Conservation (phyloP, 2,797 vertebrate genomes). For the Gymnoscopelus microlampas region DNA sequence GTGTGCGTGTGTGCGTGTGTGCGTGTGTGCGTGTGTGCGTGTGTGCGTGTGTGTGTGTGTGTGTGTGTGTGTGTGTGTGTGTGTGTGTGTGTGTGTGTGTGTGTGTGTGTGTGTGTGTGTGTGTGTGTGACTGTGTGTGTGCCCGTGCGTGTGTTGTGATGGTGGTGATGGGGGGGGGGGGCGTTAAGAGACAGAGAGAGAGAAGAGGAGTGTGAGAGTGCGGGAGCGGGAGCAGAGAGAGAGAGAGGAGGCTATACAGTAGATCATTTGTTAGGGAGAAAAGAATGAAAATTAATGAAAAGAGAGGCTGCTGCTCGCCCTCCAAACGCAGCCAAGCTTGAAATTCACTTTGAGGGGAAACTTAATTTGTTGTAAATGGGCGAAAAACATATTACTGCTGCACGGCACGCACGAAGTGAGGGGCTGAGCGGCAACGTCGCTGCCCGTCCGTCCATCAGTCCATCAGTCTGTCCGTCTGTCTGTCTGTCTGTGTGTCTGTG, state of each 20-base stretch:
- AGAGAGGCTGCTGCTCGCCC: slow-evolving; percentile 89
- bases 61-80: no score
- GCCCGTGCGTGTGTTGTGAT: no score
- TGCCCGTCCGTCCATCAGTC: slow-evolving; percentile 23
- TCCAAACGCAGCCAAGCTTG: slow-evolving; percentile 92
- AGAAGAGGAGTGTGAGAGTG: slow-evolving; percentile 75
- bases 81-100: no score
- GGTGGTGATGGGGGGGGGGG: slow-evolving; percentile 17
- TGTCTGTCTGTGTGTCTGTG: background rate
- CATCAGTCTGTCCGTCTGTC: background rate
- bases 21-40: no score
- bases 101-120: no score
- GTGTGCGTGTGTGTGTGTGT: no score
- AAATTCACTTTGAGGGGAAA: slow-evolving; percentile 98
- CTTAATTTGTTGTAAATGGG: slow-evolving; percentile 98
- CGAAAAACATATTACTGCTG: slow-evolving; percentile 95
- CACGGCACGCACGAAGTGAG: slow-evolving; percentile 49
- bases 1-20: no score
- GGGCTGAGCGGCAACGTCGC: slow-evolving; percentile 68
- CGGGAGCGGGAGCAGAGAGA: slow-evolving; percentile 16
- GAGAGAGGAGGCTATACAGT: slow-evolving; percentile 82
- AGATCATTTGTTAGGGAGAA: slow-evolving; percentile 89
- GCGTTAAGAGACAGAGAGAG: slow-evolving; percentile 56
- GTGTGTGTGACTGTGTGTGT: no score
- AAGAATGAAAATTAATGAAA: slow-evolving; percentile 97